A percentile compares a stretch with the other conserved stretches of the same genome.
These are phyloP conservation scores for Oncopeltus fasciatus DNA, from an alignment of 1,140 invertebrate genomes.

Conservation along the genomic window DNA sequence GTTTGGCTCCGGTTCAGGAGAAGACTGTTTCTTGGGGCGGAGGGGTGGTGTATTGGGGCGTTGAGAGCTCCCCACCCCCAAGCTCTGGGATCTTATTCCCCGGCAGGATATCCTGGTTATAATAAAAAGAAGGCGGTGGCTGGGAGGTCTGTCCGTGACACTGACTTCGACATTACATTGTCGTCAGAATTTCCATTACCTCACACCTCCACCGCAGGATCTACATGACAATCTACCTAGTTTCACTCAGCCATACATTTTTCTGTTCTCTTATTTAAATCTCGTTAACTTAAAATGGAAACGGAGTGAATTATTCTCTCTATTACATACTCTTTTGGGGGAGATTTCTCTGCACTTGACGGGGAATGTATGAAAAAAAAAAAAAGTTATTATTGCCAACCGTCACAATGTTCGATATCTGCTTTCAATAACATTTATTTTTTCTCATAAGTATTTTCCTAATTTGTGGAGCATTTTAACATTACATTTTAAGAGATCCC, in stretches of 20 bases:
- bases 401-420: too few species aligned
- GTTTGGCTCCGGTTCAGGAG: conserved; percentile 4
- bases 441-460: too few species aligned
- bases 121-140: background rate
- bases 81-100: conserved; percentile 1
- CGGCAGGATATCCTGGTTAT: conserved; percentile 4
- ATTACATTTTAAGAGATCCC: too few species aligned
- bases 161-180: conserved; percentile 7
- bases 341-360: too few species aligned
- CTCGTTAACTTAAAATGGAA: too few species aligned
- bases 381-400: too few species aligned
- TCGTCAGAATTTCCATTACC: conserved; percentile 8
- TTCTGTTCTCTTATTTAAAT: too few species aligned
- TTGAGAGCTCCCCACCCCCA: background rate
- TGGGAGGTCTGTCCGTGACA: background rate
- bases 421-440: too few species aligned
- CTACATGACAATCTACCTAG: conserved; percentile 6
- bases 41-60: background rate
- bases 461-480: too few species aligned
- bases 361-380: too few species aligned
- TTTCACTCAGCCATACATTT: background rate
- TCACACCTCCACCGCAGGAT: background rate
- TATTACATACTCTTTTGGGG: too few species aligned
- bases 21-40: background rate
- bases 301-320: too few species aligned